Evolutionary conservation across 2,797 vertebrate species (phyloP).

Genomic region (Lophotriccus pileatus): DNA sequence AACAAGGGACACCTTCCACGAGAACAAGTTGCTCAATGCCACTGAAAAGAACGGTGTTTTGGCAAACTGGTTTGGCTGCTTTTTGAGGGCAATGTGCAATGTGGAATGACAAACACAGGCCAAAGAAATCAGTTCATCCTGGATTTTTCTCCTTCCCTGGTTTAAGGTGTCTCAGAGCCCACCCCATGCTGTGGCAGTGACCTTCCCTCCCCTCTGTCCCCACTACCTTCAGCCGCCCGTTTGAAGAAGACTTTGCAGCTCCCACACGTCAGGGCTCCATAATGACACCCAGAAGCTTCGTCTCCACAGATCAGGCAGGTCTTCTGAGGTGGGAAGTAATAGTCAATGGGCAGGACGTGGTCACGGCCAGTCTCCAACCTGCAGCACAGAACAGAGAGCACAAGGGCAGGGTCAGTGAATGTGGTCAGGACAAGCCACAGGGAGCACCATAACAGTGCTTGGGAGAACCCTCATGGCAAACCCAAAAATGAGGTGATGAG

Average conservation of each 20-base stretch:
- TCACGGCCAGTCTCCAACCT: slow-evolving; percentile 87
- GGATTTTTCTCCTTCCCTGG: background rate
- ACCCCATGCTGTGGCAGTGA: background rate
- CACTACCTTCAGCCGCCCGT: slow-evolving; percentile 95
- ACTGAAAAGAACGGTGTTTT: background rate
- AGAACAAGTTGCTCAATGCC: background rate
- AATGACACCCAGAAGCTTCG: slow-evolving; percentile 97
- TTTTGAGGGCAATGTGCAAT: background rate
- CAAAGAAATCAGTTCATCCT: background rate
- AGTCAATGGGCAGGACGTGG: slow-evolving; percentile 92
- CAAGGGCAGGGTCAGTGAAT: background rate
- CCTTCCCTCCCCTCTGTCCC: background rate
- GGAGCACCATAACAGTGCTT: accelerated
- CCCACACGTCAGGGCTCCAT: slow-evolving; percentile 95
- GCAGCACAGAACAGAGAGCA: background rate
- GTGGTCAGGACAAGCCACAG: background rate
- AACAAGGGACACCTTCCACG: background rate
- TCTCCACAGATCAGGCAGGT: slow-evolving; percentile 96
- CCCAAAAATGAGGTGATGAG: accelerated
- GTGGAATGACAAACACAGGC: background rate
- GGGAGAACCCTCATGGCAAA: background rate
- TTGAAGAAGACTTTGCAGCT: slow-evolving; percentile 99
- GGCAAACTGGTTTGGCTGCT: background rate
- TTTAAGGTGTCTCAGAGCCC: background rate
- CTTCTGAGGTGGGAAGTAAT: slow-evolving; percentile 96